phyloP scores from a whole-genome alignment of 2,797 vertebrate genomes.

The Podargus strigoides region DNA sequence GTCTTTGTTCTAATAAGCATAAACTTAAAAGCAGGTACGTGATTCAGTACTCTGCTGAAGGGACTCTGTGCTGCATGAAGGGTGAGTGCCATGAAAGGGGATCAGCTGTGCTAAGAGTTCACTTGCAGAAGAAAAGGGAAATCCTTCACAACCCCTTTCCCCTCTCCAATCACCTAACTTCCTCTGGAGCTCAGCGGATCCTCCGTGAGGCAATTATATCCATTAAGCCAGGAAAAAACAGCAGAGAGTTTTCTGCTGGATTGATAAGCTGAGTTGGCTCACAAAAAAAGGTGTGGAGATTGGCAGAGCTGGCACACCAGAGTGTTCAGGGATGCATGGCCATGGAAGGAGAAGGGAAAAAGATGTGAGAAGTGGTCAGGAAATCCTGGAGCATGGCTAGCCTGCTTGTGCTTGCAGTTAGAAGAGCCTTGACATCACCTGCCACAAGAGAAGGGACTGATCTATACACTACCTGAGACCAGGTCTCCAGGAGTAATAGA shows the following conservation, averaged over 20 bases:
- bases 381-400: background rate
- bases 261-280: background rate
- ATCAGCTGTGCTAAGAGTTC: accelerated
- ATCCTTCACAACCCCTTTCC: background rate
- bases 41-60: background rate
- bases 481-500: background rate
- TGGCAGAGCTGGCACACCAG: background rate
- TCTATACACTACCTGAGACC: background rate
- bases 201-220: background rate
- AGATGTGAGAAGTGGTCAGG: background rate
- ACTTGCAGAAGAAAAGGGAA: background rate
- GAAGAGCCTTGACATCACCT: background rate
- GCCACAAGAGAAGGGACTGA: background rate
- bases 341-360: background rate
- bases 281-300: background rate
- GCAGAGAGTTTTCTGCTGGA: background rate
- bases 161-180: background rate
- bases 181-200: background rate
- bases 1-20: background rate
- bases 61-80: background rate
- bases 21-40: background rate
- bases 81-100: background rate
- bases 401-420: background rate
- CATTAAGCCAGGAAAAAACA: background rate
- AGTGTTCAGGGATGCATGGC: background rate